Evolutionary conservation across 2,113 vertebrate genomes (phyloP).

Genomic region (Chunga burmeisteri): DNA sequence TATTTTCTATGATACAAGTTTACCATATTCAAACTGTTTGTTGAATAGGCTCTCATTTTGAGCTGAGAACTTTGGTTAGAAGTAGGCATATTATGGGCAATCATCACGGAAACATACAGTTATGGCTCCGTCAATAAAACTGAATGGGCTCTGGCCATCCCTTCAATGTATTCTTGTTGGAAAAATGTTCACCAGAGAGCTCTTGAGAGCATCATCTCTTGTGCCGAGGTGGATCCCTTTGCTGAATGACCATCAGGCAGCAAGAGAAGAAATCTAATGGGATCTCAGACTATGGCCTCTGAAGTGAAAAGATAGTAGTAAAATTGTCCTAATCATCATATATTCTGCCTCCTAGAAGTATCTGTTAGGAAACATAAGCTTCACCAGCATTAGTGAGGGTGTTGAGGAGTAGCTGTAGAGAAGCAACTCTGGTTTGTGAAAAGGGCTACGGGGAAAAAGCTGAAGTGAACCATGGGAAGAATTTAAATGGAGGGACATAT

Average conservation of each 20-base stretch:
- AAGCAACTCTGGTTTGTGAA: neutral
- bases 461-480: neutral
- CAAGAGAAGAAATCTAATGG: neutral
- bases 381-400: neutral
- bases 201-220: neutral
- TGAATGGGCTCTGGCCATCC: neutral
- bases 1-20: neutral
- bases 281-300: neutral
- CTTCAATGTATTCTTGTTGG: neutral
- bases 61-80: neutral
- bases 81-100: neutral
- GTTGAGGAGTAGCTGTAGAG: neutral
- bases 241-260: neutral
- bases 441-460: neutral
- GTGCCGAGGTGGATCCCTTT: neutral
- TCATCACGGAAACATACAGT: neutral
- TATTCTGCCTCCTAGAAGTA: neutral
- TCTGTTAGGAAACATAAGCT: neutral
- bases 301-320: neutral
- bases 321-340: neutral
- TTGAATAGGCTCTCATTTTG: neutral
- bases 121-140: neutral
- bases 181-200: neutral
- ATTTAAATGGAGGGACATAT: neutral
- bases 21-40: neutral